Evolutionary conservation across 2,113 vertebrate species (phyloP), one percentile per base, ranked within the genome.

Genomic region (Malurus cyaneus): DNA sequence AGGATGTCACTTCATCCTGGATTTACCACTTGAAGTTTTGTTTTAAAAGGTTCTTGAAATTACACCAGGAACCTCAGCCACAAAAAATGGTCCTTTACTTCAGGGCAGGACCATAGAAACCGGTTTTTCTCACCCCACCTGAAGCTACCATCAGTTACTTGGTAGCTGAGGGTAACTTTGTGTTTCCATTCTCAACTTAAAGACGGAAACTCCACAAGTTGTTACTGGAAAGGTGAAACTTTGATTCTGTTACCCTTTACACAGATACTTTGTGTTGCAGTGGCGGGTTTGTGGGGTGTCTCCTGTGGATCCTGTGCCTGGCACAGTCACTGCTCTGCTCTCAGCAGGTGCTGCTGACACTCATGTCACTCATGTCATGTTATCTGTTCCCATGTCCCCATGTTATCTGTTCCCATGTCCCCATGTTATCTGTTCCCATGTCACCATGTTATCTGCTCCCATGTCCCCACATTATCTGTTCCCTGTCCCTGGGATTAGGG

Each of bases 341-440:
- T 21, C 5, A 0, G 69, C 34, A 3, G 78, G 61, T 46, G 70
- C 4, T 31, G 57, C 5, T 49, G 64, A 3, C 44, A 8, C 28
- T 9, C 36, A 10, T 39, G 36, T 39, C 36, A 36, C 36, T n/a
- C n/a, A n/a, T n/a, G n/a, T n/a, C 36, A 39, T 39, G 0, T 19
- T 24, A 0, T 1, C 20, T 16, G 41, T 54, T 47, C 57, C 9
- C 0, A 0, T 12, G 8, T 34, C 24, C 0, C 23, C 36, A 39
- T 39, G 36, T 10, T 39, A 39, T 39, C 36, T 39, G 36, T 39
- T 39, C 57, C 9, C 1, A 0, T 12, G 8, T 34, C 24, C 0
- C 23, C 39, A 39, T 10, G 39, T 39, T 39, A 39, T 39, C 39
- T 39, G 36, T 39, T 39, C 36, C 36, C 36, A 39, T 39, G 36